A percentile compares a stretch with the other conserved stretches of the same genome.
These are phyloP conservation scores for Ptychoptera contaminata DNA, from an alignment of 2,888 invertebrate species.

Conservation along the genomic window DNA sequence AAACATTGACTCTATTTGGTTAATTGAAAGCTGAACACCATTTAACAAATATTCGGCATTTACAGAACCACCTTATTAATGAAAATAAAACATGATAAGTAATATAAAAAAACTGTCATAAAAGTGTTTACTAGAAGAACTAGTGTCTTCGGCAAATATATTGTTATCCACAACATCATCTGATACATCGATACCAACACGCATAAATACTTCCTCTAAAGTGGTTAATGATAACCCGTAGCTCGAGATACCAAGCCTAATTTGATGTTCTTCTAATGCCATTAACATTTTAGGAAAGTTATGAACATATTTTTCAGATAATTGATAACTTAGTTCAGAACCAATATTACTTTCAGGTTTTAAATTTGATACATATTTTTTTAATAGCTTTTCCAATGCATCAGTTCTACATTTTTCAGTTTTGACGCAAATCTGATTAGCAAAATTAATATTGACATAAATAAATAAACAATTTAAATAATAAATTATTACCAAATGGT, in stretches of 20 bases:
- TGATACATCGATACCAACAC: conserved; percentile 36
- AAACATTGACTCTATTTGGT: conserved; percentile 51
- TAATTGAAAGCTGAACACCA: conserved; percentile 28
- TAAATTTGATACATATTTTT: conserved; percentile 46
- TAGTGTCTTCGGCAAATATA: background rate
- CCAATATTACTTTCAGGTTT: conserved; percentile 55
- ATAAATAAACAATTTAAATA: background rate
- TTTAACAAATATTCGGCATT: conserved; percentile 3
- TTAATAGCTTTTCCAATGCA: conserved; percentile 41
- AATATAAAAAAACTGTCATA: background rate
- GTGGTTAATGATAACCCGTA: conserved; percentile 69
- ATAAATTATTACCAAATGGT: conserved; percentile 41
- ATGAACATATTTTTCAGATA: conserved; percentile 44
- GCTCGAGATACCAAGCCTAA: conserved; percentile 47
- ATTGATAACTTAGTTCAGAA: conserved; percentile 53
- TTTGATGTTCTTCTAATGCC: conserved; percentile 44
- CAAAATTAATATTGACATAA: background rate
- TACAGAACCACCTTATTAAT: background rate
- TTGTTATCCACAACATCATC: background rate
- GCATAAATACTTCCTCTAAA: conserved; percentile 79
- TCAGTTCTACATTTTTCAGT: conserved; percentile 32
- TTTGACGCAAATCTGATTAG: conserved; percentile 32
- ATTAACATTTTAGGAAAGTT: conserved; percentile 51
- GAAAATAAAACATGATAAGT: background rate
- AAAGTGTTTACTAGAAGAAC: background rate